Evolutionary conservation across 2,888 invertebrate species (phyloP), one percentile per base, ranked within the genome.

Genomic region (Tiliacea aurago): DNA sequence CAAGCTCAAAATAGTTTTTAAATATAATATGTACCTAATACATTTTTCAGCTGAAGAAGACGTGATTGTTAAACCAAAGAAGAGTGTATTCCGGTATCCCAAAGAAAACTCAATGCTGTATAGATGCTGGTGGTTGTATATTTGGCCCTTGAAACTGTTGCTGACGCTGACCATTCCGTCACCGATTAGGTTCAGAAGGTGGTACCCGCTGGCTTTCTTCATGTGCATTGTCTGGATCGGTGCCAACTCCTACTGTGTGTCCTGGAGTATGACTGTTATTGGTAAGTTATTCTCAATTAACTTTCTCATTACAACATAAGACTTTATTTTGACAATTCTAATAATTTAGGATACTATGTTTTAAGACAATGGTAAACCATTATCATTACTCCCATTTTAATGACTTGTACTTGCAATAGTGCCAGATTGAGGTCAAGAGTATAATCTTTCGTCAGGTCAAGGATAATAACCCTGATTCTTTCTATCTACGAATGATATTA

Each of bases 171-270:
- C 98, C 0, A 97, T 99, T 69, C 99, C 99, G 0, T 98, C 98
- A 88, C 97, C 97, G 0, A 92, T 96, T 65, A 96, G 94, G 7
- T 95, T 97, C 87, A 96, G 97, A 33, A 97, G 94, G 66, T 93
- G 97, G 80, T 99, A 98, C 90, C 98, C 98, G 0, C 56, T 98
- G 0, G 97, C 98, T 0, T 99, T 99, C 91, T 81, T 98, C 23
- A 98, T 99, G 97, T 99, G 99, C 90, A 97, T 99, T 43, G 91
- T 98, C 3, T 98, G 98, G 97, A 98, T 99, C 80, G 99, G 98
- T 4, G 92, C 96, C 1, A 97, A 98, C 82, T 98, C 99, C 0
- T 99, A 99, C 90, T 87, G 98, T 70, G 98, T 99, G 43, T 98
- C 99, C 0, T 99, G 99, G 99, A 98, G 99, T 97, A 98, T 99